These are phyloP conservation scores for Neostethus bicornis DNA, from an alignment of 2,797 vertebrate genomes.

Conservation along the genomic window DNA sequence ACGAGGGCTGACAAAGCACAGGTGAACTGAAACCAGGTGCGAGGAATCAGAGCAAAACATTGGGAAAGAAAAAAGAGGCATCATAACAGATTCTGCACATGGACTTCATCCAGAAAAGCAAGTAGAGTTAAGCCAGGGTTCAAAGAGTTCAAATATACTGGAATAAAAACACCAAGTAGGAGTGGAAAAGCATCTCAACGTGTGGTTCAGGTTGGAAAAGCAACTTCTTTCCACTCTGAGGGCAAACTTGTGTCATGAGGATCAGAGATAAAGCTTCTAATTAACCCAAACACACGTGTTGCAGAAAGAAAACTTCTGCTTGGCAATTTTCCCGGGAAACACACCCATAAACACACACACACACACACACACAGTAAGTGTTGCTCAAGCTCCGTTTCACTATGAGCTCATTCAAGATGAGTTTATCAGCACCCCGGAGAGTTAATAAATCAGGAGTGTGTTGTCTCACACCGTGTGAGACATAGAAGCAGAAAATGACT, in stretches of 20 bases:
- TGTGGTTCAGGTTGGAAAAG: too few species aligned
- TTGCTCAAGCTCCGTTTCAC: constrained; percentile 22
- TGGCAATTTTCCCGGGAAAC: constrained; percentile 3
- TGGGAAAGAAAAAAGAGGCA: too few species aligned
- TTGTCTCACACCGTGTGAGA: constrained; percentile 20
- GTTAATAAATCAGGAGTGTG: constrained; percentile 44
- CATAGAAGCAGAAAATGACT: constrained; percentile 7
- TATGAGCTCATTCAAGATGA: constrained; percentile 53
- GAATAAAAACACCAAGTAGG: too few species aligned
- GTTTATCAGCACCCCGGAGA: constrained; percentile 49
- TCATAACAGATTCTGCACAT: too few species aligned
- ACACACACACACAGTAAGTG: constrained; percentile 10
- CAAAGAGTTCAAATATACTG: too few species aligned
- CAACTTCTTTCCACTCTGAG: too few species aligned
- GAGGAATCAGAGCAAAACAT: too few species aligned
- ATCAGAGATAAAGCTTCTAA: constrained; percentile 21
- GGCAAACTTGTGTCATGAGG: not conserved
- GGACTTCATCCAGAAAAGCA: too few species aligned
- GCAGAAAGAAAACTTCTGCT: not conserved
- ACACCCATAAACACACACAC: constrained; percentile 3
- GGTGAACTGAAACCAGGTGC: too few species aligned
- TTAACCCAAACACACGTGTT: constrained; percentile 23
- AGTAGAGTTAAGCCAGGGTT: too few species aligned
- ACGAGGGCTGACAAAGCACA: too few species aligned
- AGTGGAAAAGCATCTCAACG: too few species aligned